A percentile compares a stretch with the other conserved stretches of the same genome.
phyloP scores from a whole-genome alignment of 2,797 vertebrate species.

The Gallirallus australis region DNA sequence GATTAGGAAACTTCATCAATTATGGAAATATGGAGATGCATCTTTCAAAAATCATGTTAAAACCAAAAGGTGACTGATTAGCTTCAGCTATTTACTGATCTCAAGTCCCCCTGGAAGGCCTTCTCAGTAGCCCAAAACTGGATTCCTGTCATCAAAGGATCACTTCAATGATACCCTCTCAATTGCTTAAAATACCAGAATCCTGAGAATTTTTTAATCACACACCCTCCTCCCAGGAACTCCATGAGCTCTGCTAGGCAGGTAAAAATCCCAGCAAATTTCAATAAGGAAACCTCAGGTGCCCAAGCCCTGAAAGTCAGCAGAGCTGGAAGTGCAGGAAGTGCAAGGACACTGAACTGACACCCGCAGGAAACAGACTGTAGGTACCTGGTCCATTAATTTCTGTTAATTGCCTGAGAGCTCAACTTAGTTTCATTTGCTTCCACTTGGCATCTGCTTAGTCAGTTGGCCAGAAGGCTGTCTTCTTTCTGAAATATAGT shows the following conservation, averaged over 20 bases:
- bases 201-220: neutral
- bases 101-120: neutral
- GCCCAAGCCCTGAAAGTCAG: neutral
- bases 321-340: neutral
- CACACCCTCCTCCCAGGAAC: neutral
- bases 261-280: neutral
- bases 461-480: conserved; percentile 44
- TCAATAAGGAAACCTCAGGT: neutral
- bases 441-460: conserved; percentile 51
- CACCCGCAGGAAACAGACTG: conserved; percentile 23
- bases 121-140: neutral
- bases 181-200: neutral
- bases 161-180: neutral
- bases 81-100: neutral
- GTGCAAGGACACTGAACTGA: neutral
- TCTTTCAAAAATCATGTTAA: neutral
- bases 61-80: neutral
- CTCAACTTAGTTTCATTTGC: conserved; percentile 15
- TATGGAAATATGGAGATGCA: neutral
- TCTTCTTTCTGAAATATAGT: conserved; percentile 20
- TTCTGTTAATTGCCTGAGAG: conserved; percentile 41
- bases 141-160: neutral
- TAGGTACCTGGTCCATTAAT: conserved; percentile 45
- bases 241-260: neutral
- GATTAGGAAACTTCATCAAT: neutral